phyloP scores from a whole-genome alignment of 2,888 invertebrate genomes.

The Dynastes tityus region DNA sequence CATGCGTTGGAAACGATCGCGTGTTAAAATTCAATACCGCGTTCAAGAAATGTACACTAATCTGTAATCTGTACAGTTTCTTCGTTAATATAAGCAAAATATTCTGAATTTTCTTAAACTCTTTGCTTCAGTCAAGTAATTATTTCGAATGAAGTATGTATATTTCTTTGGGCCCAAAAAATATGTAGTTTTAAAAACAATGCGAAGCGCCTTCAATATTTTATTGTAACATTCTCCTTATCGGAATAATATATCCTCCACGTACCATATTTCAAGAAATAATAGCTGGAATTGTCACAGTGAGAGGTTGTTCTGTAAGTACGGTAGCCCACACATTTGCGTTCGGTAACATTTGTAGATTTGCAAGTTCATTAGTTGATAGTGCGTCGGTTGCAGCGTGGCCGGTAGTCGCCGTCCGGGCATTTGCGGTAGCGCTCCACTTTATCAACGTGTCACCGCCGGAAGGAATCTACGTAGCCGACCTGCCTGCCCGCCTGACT shows the following conservation, averaged over 20 bases:
- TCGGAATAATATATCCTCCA: neutral
- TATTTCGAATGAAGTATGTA: too few relatives aligned
- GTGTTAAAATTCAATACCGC: too few relatives aligned
- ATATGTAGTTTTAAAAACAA: too few relatives aligned
- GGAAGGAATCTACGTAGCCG: slow-evolving; percentile 56
- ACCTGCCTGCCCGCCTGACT: slow-evolving; percentile 43
- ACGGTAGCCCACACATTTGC: slow-evolving; percentile 58
- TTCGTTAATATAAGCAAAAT: too few relatives aligned
- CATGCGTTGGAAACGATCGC: too few relatives aligned
- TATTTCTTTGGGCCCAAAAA: too few relatives aligned
- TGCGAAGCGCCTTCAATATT: too few relatives aligned
- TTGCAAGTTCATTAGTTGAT: slow-evolving; percentile 66
- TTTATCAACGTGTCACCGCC: slow-evolving; percentile 62
- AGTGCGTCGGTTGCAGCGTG: slow-evolving; percentile 55
- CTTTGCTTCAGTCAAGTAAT: too few relatives aligned
- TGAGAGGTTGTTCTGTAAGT: slow-evolving; percentile 52
- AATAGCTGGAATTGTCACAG: slow-evolving; percentile 40
- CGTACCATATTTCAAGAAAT: slow-evolving; percentile 3
- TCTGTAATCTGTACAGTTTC: too few relatives aligned
- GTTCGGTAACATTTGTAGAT: slow-evolving; percentile 62
- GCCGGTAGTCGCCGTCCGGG: slow-evolving; percentile 57
- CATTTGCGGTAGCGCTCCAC: slow-evolving; percentile 61
- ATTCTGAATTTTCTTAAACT: too few relatives aligned
- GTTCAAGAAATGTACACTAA: too few relatives aligned
- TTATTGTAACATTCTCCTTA: too few relatives aligned